Evolutionary conservation across 2,888 invertebrate species (phyloP).

Genomic region (Aproaerema taeniolella): DNA sequence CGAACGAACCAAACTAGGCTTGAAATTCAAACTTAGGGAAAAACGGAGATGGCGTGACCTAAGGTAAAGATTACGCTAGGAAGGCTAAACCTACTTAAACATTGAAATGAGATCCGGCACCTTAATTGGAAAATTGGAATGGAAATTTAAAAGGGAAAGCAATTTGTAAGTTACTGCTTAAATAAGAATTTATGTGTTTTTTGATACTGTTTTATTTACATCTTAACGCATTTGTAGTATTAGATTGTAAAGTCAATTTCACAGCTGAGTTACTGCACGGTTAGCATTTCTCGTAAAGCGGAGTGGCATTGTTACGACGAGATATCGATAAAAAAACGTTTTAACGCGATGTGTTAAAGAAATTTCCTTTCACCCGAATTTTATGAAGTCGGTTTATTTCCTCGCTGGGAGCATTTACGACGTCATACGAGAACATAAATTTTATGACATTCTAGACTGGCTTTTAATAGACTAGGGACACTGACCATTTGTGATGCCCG

Average conservation of each 20-base stretch:
- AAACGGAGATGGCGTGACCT: no score
- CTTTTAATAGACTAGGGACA: constrained; percentile 48
- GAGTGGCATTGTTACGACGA: constrained; percentile 19
- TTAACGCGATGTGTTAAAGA: constrained; percentile 38
- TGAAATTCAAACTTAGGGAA: no score
- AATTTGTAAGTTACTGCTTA: no score
- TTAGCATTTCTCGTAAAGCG: constrained; percentile 6
- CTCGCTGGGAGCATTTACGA: constrained; percentile 55
- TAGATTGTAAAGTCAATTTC: constrained; percentile 12
- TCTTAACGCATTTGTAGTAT: constrained; percentile 1
- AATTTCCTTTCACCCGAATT: constrained; percentile 47
- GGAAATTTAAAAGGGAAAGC: background rate
- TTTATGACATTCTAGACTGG: constrained; percentile 56
- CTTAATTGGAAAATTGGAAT: background rate
- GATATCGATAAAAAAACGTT: constrained; percentile 33
- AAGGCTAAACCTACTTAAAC: background rate
- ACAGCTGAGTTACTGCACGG: constrained; percentile 11
- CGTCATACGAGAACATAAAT: constrained; percentile 57
- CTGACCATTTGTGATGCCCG: constrained; percentile 43
- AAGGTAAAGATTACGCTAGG: no score
- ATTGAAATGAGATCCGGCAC: background rate
- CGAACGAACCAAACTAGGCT: background rate
- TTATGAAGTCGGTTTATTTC: constrained; percentile 52
- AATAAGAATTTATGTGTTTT: background rate
- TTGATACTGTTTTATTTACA: constrained; percentile 1